Evolutionary conservation across 2,888 invertebrate genomes (phyloP), one percentile per base, ranked within the genome.

Genomic region (Pammene fasciana): DNA sequence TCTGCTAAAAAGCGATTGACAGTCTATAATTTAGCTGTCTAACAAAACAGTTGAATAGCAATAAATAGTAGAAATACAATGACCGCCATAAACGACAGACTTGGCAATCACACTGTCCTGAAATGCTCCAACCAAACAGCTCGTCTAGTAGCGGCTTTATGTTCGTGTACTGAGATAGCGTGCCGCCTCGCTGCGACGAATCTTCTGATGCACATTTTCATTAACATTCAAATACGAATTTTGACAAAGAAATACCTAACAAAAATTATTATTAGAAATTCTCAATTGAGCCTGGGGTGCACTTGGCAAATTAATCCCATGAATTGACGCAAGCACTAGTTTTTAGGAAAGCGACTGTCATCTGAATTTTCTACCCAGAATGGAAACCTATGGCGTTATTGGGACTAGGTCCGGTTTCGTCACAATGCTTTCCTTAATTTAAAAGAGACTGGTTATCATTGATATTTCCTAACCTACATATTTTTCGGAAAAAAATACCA

Each of bases 131-230:
- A 67, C 45, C 45, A 14, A 43, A 14, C 11, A 72, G 46, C 77
- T 60, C 74, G 71, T 82, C 82, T 71, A 81, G 78, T 55, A 62
- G 60, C 41, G 41, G 68, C 57, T 71, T 64, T 77, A 74, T 68
- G 36, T 76, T 74, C 55, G 65, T 67, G 66, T 64, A 36, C 36
- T 48, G 50, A 36, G 52, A 54, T 65, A 74, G 74, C 70, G 75
- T 76, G 79, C 82, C 73, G 78, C 52, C 72, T 78, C 67, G 57
- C 75, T 76, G 70, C 76, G 76, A 68, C 78, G 78, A 82, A 79
- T 75, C 72, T 71, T 57, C 16, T 0, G 1, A 2, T 26, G n/a
- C 18, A 43, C 18, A 18, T 26, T 26, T 26, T 26, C 26, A 26
- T 26, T 26, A 26, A 26, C 2, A 26, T 26, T 26, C 26, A 18